Evolutionary conservation across 2,888 invertebrate species (phyloP).

Genomic region (Cynaeus angustus): DNA sequence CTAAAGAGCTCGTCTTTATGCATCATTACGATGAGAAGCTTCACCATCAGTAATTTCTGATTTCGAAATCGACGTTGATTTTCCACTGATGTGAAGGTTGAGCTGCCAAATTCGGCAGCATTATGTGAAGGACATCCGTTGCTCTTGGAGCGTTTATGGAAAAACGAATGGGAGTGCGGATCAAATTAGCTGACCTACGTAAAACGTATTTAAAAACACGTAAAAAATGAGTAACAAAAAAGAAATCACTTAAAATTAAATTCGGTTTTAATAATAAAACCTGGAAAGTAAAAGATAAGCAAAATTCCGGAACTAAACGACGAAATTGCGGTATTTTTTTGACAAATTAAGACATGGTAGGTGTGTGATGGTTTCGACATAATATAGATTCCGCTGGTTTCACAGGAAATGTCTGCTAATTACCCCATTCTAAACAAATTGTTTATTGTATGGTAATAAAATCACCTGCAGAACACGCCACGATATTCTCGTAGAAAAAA

Average conservation of each 20-base stretch:
- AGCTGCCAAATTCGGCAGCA: not conserved
- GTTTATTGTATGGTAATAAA: conserved; percentile 11
- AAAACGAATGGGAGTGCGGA: no score
- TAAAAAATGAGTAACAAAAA: no score
- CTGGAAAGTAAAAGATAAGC: no score
- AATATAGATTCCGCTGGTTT: conserved; percentile 2
- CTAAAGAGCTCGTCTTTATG: conserved; percentile 12
- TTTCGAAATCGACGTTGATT: conserved; percentile 5
- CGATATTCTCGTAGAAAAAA: not conserved
- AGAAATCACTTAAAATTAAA: no score
- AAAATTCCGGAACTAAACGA: no score
- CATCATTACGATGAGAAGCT: conserved; percentile 17
- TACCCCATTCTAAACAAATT: conserved; percentile 15
- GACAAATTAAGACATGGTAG: no score
- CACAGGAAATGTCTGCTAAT: conserved; percentile 10
- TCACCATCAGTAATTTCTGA: conserved; percentile 9
- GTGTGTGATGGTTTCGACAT: not conserved
- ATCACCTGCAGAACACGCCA: conserved; percentile 5
- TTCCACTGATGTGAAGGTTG: not conserved
- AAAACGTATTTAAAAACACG: no score
- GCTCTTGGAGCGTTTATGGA: not conserved
- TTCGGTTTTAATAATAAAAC: no score
- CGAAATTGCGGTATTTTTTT: no score
- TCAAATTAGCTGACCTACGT: no score
- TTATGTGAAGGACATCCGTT: conserved; percentile 3